Evolutionary conservation across 2,113 vertebrate species (phyloP).

Genomic region (Scomber scombrus): DNA sequence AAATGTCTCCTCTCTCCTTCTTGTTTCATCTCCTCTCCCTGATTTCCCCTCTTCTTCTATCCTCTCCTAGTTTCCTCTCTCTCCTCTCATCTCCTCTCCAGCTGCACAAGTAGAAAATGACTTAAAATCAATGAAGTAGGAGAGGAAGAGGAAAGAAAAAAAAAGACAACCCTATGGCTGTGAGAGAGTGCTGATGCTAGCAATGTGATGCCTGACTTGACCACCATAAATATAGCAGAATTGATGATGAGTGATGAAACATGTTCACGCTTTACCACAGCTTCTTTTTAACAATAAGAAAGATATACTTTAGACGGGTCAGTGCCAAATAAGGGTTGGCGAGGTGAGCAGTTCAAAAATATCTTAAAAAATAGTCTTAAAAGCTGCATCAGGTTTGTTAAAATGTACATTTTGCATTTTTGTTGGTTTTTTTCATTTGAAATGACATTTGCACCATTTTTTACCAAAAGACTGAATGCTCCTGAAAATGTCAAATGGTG

Average conservation of each 20-base stretch:
- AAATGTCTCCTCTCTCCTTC: slow-evolving; percentile 11
- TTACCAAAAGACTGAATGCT: too few relatives aligned
- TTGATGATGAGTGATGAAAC: slow-evolving; percentile 14
- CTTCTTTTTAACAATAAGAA: not conserved
- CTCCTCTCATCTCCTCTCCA: not conserved
- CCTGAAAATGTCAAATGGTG: too few relatives aligned
- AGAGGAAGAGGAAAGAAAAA: slow-evolving; percentile 31
- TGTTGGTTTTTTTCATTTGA: too few relatives aligned
- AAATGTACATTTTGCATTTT: too few relatives aligned
- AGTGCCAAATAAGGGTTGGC: too few relatives aligned
- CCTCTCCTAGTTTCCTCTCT: not conserved
- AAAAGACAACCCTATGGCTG: slow-evolving; percentile 36
- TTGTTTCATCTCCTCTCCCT: not conserved
- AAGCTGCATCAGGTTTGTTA: too few relatives aligned
- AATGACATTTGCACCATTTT: too few relatives aligned
- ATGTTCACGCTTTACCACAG: not conserved
- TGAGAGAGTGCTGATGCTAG: slow-evolving; percentile 60
- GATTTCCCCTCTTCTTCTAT: not conserved
- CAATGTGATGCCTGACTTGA: slow-evolving; percentile 45
- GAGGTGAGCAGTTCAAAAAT: too few relatives aligned
- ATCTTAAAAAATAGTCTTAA: too few relatives aligned
- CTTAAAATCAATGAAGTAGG: slow-evolving; percentile 46
- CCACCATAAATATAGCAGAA: slow-evolving; percentile 46
- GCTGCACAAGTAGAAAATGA: slow-evolving; percentile 7
- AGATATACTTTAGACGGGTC: too few relatives aligned